Evolutionary conservation across 2,113 vertebrate species (phyloP).

Genomic region (Climacteris rufus): DNA sequence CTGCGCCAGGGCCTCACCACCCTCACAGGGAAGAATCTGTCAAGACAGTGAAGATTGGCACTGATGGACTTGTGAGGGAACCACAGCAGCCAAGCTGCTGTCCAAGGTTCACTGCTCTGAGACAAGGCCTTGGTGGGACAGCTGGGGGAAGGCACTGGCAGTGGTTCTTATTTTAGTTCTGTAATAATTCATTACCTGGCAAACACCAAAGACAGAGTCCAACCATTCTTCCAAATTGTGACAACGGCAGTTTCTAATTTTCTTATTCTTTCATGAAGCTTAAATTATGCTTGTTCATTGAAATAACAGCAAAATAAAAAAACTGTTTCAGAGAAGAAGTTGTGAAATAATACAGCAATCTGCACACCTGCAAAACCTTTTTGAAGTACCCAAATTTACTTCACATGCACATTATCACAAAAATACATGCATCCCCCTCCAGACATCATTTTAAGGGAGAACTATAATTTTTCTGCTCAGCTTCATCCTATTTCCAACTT

Average conservation of each 20-base stretch:
- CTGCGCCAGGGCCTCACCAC: background rate
- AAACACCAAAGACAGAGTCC: background rate
- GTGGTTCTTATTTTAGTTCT: background rate
- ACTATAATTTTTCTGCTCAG: background rate
- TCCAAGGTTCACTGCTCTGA: background rate
- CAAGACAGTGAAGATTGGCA: background rate
- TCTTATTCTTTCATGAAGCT: background rate
- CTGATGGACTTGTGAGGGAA: background rate
- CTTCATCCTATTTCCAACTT: background rate
- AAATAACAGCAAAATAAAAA: background rate
- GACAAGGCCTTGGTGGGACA: background rate
- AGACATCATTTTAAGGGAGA: background rate
- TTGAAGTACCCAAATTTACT: background rate
- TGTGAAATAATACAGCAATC: background rate
- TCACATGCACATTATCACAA: background rate
- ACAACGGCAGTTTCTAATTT: background rate
- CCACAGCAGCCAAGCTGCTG: background rate
- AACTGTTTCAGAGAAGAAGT: background rate
- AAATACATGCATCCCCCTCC: background rate
- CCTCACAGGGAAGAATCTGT: background rate
- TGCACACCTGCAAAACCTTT: slow-evolving; percentile 16
- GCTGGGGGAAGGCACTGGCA: background rate
- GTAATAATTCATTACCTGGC: background rate
- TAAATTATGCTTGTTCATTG: background rate
- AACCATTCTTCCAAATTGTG: background rate